These are phyloP conservation scores for Argyra leucocephala DNA, from an alignment of 2,888 invertebrate species.

Conservation along the genomic window DNA sequence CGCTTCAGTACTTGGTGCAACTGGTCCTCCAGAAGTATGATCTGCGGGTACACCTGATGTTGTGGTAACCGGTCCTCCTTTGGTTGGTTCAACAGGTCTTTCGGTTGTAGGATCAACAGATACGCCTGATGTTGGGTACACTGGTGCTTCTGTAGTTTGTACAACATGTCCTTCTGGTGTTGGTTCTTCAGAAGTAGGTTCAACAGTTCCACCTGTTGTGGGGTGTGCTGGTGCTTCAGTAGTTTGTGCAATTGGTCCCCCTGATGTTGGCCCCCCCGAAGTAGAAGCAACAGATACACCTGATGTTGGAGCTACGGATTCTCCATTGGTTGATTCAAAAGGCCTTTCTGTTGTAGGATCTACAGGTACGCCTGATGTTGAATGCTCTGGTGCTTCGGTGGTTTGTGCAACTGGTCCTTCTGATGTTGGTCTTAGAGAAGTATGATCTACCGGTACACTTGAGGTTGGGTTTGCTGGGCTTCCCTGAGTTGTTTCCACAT, in stretches of 20 bases:
- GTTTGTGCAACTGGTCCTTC: background rate
- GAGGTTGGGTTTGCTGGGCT: background rate
- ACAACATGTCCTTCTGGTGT: background rate
- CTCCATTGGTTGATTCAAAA: no score
- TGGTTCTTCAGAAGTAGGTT: background rate
- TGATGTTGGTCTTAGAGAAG: background rate
- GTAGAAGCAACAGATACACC: background rate
- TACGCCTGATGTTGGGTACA: no score
- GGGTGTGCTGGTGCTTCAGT: background rate
- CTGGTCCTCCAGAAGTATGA: background rate
- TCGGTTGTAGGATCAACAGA: no score
- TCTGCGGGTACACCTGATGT: background rate
- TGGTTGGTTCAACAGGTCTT: background rate
- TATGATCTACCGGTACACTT: background rate
- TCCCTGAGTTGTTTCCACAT: background rate
- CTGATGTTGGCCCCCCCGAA: background rate
- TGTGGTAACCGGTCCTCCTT: background rate
- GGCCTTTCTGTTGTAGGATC: background rate
- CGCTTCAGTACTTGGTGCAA: background rate
- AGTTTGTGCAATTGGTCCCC: no score
- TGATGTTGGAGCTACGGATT: background rate
- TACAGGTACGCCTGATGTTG: conserved; percentile 8
- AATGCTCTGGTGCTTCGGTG: background rate
- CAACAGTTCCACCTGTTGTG: background rate
- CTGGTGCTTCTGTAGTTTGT: background rate